Evolutionary conservation across 2,113 vertebrate species (phyloP).

Genomic region (Siniperca chuatsi): DNA sequence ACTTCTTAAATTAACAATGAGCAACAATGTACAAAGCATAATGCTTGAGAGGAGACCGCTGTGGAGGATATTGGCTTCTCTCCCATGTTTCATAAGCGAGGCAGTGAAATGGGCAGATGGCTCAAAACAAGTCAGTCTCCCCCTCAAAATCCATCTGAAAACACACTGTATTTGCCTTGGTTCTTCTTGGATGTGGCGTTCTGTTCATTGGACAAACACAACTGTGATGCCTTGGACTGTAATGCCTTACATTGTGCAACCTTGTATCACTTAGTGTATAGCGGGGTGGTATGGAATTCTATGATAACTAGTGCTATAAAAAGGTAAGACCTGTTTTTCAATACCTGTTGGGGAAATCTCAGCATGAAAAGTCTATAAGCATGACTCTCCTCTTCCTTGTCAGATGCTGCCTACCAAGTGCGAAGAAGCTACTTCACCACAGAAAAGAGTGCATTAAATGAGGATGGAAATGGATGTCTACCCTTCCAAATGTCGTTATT

Average conservation of each 20-base stretch:
- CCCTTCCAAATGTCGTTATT: not conserved
- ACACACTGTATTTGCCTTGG: not conserved
- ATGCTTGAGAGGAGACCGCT: not conserved
- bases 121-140: constrained; percentile 5
- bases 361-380: not conserved
- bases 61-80: constrained; percentile 11
- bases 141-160: constrained; percentile 23
- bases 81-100: constrained; percentile 34
- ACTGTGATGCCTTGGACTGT: not conserved
- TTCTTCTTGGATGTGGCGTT: not conserved
- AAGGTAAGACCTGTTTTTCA: constrained; percentile 43
- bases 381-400: not conserved
- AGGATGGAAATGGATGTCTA: not conserved
- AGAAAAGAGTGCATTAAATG: not conserved
- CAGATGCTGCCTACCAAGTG: not conserved
- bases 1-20: constrained; percentile 75
- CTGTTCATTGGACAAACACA: constrained; percentile 15
- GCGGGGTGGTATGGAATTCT: not conserved
- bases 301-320: constrained; percentile 28
- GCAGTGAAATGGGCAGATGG: constrained; percentile 41
- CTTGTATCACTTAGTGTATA: not conserved
- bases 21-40: constrained; percentile 41
- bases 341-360: constrained; percentile 15
- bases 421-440: not conserved
- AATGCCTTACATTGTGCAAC: constrained; percentile 2